A percentile compares a stretch with the other conserved stretches of the same genome.
Evolutionary conservation across 2,888 invertebrate genomes (phyloP).

Genomic region (Glomeris marginata): DNA sequence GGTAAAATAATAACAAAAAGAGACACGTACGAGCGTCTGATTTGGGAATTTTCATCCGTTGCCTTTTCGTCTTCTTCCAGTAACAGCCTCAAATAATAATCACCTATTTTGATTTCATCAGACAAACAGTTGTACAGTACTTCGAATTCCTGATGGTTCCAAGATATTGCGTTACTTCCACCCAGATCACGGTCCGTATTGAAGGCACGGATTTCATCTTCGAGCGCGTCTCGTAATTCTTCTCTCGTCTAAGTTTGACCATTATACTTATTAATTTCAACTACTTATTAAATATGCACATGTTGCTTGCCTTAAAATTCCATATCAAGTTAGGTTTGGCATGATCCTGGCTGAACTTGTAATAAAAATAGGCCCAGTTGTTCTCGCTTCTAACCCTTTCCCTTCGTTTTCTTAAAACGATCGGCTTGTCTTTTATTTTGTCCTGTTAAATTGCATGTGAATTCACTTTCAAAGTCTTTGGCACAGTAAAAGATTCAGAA

Average conservation of each 20-base stretch:
- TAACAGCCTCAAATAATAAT: slow-evolving; percentile 88
- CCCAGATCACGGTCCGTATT: slow-evolving; percentile 70
- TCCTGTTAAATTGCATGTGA: slow-evolving; percentile 21
- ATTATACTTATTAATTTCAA: background rate
- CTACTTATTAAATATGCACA: background rate
- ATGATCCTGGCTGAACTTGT: slow-evolving; percentile 86
- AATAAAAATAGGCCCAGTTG: slow-evolving; percentile 90
- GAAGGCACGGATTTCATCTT: slow-evolving; percentile 84
- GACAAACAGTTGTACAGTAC: slow-evolving; percentile 83
- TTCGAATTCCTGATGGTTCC: slow-evolving; percentile 98
- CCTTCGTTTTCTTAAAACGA: slow-evolving; percentile 75
- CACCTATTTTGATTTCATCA: slow-evolving; percentile 95
- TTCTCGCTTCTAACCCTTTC: slow-evolving; percentile 72
- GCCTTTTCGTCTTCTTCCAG: slow-evolving; percentile 67
- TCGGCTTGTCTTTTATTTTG: slow-evolving; percentile 59
- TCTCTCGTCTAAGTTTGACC: slow-evolving; percentile 59
- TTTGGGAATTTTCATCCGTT: slow-evolving; percentile 46
- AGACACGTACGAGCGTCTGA: slow-evolving; percentile 69
- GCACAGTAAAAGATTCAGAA: background rate
- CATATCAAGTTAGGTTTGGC: slow-evolving; percentile 92
- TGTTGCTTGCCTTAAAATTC: slow-evolving; percentile 72
- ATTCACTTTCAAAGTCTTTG: too few relatives aligned
- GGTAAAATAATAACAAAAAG: background rate
- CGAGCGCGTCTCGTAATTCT: slow-evolving; percentile 78
- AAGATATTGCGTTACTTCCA: slow-evolving; percentile 55